These are phyloP conservation scores for Phyllopteryx taeniolatus DNA, from an alignment of 2,113 vertebrate genomes.

Conservation along the genomic window DNA sequence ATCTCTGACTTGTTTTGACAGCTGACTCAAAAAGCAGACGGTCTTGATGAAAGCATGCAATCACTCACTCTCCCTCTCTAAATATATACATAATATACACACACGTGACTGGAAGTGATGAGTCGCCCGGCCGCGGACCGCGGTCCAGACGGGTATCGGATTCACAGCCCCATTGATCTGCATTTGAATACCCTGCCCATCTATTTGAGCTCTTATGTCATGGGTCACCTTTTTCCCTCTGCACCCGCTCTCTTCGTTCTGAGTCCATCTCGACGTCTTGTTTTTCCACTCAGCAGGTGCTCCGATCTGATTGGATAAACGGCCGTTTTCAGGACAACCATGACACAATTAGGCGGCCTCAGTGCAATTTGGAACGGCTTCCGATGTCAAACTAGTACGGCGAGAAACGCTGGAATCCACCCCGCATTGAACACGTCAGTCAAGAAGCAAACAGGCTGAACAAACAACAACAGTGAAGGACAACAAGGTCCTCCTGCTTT, in stretches of 20 bases:
- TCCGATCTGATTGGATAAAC: conserved; percentile 3
- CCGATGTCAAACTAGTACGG: neutral
- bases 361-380: neutral
- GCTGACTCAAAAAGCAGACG: conserved; percentile 60
- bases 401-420: neutral
- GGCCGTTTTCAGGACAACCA: neutral
- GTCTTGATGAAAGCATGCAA: conserved; percentile 35
- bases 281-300: conserved; percentile 43
- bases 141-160: conserved; percentile 40
- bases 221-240: conserved; percentile 38
- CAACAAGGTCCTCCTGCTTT: neutral
- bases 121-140: neutral
- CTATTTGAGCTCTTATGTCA: conserved; percentile 64
- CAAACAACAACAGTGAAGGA: too few species aligned
- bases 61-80: neutral
- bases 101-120: neutral
- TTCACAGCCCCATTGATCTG: conserved; percentile 52
- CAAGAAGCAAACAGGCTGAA: neutral
- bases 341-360: neutral
- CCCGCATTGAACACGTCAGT: neutral
- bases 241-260: conserved; percentile 17
- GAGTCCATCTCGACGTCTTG: conserved; percentile 24
- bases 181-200: conserved; percentile 44
- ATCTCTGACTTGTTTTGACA: conserved; percentile 60
- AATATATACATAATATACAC: conserved; percentile 3